Conservation (phyloP, 2,888 invertebrate species). For the Pogonocherus hispidulus region DNA sequence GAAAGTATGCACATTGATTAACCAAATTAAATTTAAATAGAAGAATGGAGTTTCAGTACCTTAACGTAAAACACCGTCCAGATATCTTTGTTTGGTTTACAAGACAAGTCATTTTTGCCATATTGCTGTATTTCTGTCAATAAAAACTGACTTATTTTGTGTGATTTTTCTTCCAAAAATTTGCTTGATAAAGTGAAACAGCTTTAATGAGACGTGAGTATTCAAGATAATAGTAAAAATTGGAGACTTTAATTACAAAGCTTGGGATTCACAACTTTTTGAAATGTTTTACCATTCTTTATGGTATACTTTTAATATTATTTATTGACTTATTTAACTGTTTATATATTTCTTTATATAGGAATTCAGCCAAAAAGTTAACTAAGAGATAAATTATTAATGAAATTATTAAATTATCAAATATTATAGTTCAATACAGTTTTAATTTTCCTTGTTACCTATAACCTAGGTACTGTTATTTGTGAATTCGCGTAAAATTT, state of each 20-base stretch:
- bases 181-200: slow-evolving; percentile 9
- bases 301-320: no score
- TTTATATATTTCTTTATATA: no score
- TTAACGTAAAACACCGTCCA: slow-evolving; percentile 14
- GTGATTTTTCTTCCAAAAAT: slow-evolving; percentile 19
- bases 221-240: neutral
- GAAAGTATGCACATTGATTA: neutral
- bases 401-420: no score
- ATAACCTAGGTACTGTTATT: no score
- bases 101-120: no score
- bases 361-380: no score
- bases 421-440: no score
- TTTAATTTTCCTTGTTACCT: no score
- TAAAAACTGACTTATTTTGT: slow-evolving; percentile 18
- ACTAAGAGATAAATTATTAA: no score
- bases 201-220: neutral
- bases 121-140: slow-evolving; percentile 11
- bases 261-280: neutral
- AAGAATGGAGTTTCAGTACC: neutral
- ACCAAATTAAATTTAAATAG: neutral
- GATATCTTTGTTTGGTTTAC: neutral
- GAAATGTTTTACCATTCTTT: no score
- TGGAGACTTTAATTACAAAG: neutral
- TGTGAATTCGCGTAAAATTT: no score
- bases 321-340: no score